Percentiles rank a stretch among this genome's conserved stretches.
These are phyloP conservation scores for Lasius fuliginosus DNA, from an alignment of 2,888 invertebrate species.

Conservation along the genomic window DNA sequence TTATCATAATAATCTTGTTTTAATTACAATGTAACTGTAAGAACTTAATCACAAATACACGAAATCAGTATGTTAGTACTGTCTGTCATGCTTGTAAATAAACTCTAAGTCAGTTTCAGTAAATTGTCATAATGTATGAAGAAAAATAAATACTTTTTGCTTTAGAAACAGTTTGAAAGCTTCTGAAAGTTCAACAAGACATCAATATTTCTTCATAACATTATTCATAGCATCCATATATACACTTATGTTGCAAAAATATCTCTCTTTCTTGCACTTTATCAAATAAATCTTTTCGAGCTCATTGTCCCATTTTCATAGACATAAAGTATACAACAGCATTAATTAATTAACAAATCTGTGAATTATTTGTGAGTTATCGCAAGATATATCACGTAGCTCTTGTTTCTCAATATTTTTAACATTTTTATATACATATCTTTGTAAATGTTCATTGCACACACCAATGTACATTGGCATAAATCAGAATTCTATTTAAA, in stretches of 20 bases:
- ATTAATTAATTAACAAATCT: conserved; percentile 28
- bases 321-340: neutral
- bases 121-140: neutral
- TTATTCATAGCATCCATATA: neutral
- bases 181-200: conserved; percentile 7
- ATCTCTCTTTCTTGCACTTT: neutral
- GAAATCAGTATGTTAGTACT: conserved; percentile 6
- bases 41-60: neutral
- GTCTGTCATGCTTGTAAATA: neutral
- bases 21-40: neutral
- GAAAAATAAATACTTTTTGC: conserved; percentile 10
- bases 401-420: conserved; percentile 27
- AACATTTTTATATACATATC: conserved; percentile 33
- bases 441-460: conserved; percentile 8
- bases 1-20: neutral
- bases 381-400: neutral
- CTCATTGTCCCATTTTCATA: conserved; percentile 1
- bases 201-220: conserved; percentile 19
- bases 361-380: conserved; percentile 14
- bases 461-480: neutral
- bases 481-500: conserved; percentile 23
- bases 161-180: neutral
- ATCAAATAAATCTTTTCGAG: conserved; percentile 5
- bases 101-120: neutral
- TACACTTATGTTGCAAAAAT: conserved; percentile 23